Evolutionary conservation across 2,888 invertebrate genomes (phyloP).

Genomic region (Bedellia somnulentella): DNA sequence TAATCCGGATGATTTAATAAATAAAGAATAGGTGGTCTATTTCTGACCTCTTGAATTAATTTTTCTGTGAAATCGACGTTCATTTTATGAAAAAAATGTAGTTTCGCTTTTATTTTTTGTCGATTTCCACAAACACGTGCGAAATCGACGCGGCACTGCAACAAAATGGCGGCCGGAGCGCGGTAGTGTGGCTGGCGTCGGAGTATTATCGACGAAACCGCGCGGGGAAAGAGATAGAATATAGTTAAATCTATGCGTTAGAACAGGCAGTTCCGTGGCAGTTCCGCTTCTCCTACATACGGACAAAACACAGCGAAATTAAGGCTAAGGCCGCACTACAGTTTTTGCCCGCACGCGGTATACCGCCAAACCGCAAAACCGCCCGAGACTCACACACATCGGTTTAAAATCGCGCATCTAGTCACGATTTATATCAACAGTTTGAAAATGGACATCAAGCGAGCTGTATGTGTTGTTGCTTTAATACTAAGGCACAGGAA

Average conservation of each 20-base stretch:
- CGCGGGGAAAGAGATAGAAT: neutral
- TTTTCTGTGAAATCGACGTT: constrained; percentile 7
- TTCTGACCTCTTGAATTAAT: constrained; percentile 5
- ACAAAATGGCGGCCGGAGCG: constrained; percentile 7
- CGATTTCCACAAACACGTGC: constrained; percentile 8
- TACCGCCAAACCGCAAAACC: no score
- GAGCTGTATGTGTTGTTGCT: no score
- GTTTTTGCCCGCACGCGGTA: no score
- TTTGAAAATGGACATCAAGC: no score
- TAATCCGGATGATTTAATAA: no score
- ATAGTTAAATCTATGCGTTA: constrained; percentile 5
- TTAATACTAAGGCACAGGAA: no score
- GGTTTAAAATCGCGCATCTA: no score
- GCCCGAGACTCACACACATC: no score
- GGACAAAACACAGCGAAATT: constrained; percentile 4
- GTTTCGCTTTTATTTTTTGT: constrained; percentile 8
- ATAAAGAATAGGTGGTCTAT: constrained; percentile 5
- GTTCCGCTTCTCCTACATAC: constrained; percentile 2
- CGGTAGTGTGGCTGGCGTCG: constrained; percentile 4
- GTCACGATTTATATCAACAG: no score
- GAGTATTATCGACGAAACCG: constrained; percentile 4
- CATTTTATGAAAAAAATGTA: constrained; percentile 7
- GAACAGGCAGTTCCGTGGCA: constrained; percentile 5
- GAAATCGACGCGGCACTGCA: neutral
- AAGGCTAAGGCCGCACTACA: no score